Percentiles rank a stretch among this genome's conserved stretches.
phyloP scores from a whole-genome alignment of 2,888 invertebrate genomes.

The Pheosia gnoma region DNA sequence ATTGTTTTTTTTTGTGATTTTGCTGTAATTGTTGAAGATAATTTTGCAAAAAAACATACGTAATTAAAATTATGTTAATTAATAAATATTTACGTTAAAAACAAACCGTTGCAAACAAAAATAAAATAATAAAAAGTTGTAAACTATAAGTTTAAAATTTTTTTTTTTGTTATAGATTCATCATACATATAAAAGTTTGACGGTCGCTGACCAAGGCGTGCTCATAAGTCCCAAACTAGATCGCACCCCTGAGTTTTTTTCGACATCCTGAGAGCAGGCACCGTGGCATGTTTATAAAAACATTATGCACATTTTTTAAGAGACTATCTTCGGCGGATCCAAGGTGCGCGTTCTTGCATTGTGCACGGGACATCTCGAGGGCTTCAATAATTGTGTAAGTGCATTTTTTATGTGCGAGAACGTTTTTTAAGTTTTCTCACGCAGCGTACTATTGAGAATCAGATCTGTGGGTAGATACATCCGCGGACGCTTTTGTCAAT shows the following conservation, averaged over 20 bases:
- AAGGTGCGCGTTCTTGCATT: constrained; percentile 71
- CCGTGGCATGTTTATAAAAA: constrained; percentile 75
- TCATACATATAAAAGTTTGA: constrained; percentile 45
- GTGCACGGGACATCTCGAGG: constrained; percentile 75
- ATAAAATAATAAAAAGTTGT: no score
- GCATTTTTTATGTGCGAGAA: constrained; percentile 76
- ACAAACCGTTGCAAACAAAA: no score
- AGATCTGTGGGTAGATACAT: constrained; percentile 84
- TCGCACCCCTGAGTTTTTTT: constrained; percentile 65
- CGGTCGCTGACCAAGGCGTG: constrained; percentile 39
- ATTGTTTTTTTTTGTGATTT: no score
- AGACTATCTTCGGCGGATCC: constrained; percentile 67
- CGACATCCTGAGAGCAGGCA: constrained; percentile 50
- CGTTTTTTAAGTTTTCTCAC: constrained; percentile 82
- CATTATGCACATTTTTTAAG: constrained; percentile 82
- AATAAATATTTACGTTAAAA: no score
- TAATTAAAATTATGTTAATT: no score
- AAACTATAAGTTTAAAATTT: not conserved
- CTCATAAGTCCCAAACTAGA: constrained; percentile 26
- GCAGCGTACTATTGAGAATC: constrained; percentile 69
- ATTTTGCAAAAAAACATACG: no score
- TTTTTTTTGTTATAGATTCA: constrained; percentile 3
- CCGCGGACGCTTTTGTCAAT: constrained; percentile 57
- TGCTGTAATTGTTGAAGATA: no score
- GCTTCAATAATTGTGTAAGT: constrained; percentile 77